Percentiles rank a stretch among this genome's conserved stretches.
Evolutionary conservation across 2,888 invertebrate genomes (phyloP).

Genomic region (Chirona hameri): DNA sequence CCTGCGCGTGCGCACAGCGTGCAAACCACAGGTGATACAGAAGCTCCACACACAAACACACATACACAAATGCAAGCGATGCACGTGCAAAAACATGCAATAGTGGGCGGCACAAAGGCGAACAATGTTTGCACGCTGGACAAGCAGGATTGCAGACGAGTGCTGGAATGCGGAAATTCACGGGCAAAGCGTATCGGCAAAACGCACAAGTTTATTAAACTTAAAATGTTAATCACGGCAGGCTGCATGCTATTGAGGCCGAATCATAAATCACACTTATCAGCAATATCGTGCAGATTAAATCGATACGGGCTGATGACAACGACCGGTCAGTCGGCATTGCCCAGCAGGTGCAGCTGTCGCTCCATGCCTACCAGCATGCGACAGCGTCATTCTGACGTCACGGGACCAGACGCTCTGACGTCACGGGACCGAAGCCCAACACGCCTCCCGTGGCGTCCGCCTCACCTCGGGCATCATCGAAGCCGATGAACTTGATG

Average conservation of each 20-base stretch:
- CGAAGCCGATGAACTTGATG: slow-evolving; percentile 59
- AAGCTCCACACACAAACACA: no score
- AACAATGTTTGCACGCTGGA: background rate
- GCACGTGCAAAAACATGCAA: slow-evolving; percentile 1
- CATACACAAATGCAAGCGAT: background rate
- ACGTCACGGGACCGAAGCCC: no score
- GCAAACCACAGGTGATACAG: background rate
- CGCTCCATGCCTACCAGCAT: background rate
- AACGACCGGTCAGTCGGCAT: no score
- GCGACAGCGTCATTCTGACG: slow-evolving; percentile 47
- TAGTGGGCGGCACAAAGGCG: background rate
- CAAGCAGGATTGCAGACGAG: background rate
- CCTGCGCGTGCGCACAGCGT: slow-evolving; percentile 35
- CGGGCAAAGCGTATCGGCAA: no score
- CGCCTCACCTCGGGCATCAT: slow-evolving; percentile 54
- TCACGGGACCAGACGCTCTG: slow-evolving; percentile 47
- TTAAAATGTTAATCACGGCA: no score
- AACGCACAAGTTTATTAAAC: no score
- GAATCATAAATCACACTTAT: no score
- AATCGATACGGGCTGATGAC: no score
- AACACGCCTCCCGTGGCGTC: background rate
- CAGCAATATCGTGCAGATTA: no score
- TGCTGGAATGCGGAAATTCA: background rate
- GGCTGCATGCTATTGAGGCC: no score
- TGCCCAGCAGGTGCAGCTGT: no score